phyloP scores from a whole-genome alignment of 37 sponge, comb jelly and placozoan genomes.

The Hexactinellida sp. region DNA sequence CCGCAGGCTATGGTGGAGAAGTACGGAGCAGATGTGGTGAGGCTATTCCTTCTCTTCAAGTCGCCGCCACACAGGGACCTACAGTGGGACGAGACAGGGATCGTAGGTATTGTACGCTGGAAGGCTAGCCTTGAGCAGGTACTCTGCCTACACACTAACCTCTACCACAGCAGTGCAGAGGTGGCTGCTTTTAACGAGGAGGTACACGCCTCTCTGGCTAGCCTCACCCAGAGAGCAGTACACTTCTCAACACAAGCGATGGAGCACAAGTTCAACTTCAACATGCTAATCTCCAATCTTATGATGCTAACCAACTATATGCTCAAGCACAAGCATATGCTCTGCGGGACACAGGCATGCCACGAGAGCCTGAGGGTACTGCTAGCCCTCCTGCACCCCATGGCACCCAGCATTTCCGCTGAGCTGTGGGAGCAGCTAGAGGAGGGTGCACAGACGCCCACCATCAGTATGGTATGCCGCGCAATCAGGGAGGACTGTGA shows the following conservation, averaged over 20 bases:
- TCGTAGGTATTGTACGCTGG: background rate
- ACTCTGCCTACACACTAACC: background rate
- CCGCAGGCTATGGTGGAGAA: conserved; percentile 49
- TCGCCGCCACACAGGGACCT: conserved; percentile 39
- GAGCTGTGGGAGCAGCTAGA: conserved; percentile 37
- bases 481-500: background rate
- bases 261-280: conserved; percentile 32
- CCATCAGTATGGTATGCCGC: background rate
- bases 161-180: conserved; percentile 2
- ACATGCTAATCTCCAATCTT: conserved; percentile 33
- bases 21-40: conserved; percentile 60
- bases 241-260: conserved; percentile 27
- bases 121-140: background rate
- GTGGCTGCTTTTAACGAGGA: background rate
- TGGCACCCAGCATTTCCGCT: conserved; percentile 56
- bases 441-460: background rate
- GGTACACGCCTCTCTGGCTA: background rate
- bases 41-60: conserved; percentile 57
- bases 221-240: conserved; percentile 22
- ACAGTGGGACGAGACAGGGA: conserved; percentile 44
- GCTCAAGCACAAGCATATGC: background rate
- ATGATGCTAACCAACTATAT: conserved; percentile 38
- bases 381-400: conserved; percentile 44
- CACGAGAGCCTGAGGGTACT: conserved; percentile 31
- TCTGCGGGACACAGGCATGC: conserved; percentile 20